Conservation (phyloP, 2,113 vertebrate species). For the Aptenodytes forsteri region DNA sequence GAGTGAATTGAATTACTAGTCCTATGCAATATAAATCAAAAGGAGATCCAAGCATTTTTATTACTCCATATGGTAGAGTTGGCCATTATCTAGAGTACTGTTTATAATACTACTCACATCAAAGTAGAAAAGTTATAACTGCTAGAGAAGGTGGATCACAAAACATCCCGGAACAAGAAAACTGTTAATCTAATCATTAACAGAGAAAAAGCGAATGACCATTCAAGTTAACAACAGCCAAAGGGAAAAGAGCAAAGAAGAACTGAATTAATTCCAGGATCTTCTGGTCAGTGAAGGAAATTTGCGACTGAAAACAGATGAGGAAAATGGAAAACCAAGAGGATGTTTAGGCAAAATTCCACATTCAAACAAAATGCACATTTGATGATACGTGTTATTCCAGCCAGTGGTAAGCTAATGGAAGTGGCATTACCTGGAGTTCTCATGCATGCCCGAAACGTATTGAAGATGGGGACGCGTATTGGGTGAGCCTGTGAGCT, state of each 20-base stretch:
- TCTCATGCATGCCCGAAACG: not conserved
- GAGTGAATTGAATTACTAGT: conserved; percentile 38
- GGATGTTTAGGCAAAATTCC: not conserved
- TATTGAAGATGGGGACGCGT: not conserved
- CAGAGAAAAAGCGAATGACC: not conserved
- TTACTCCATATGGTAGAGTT: not conserved
- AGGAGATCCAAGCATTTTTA: not conserved
- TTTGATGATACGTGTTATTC: not conserved
- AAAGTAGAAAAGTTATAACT: conserved; percentile 25
- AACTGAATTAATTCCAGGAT: not conserved
- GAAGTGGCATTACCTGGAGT: not conserved
- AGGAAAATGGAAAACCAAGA: not conserved
- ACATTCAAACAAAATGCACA: not conserved
- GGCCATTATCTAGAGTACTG: conserved; percentile 8
- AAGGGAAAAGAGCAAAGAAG: not conserved
- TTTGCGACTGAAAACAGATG: not conserved
- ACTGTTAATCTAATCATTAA: not conserved
- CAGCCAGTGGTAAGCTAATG: not conserved
- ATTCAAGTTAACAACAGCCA: not conserved
- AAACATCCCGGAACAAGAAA: not conserved
- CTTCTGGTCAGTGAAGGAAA: not conserved
- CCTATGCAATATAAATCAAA: conserved; percentile 16
- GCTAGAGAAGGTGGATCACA: not conserved
- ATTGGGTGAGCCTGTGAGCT: not conserved
- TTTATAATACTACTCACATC: not conserved